Conservation (phyloP, 2,888 invertebrate genomes). For the Hydrotaea diabolus region DNA sequence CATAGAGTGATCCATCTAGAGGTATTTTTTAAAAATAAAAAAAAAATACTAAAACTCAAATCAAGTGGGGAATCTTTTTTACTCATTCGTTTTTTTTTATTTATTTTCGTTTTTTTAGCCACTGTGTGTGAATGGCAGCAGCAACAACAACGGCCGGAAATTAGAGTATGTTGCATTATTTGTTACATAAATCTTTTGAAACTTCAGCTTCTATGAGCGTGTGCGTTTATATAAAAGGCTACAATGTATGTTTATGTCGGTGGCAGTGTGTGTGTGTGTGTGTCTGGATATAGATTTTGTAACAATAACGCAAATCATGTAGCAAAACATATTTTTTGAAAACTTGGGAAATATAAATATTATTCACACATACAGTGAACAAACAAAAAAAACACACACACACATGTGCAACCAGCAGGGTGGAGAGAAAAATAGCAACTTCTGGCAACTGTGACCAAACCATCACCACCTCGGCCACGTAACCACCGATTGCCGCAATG, state of each 20-base stretch:
- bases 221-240: too few relatives aligned
- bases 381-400: not conserved
- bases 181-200: slow-evolving; percentile 51
- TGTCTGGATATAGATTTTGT: not conserved
- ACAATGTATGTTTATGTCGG: too few relatives aligned
- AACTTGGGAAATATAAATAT: slow-evolving; percentile 55
- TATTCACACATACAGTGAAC: slow-evolving; percentile 52
- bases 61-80: too few relatives aligned
- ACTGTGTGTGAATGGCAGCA: not conserved
- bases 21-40: too few relatives aligned
- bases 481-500: not conserved
- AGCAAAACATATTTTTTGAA: slow-evolving; percentile 53
- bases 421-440: not conserved
- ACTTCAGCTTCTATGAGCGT: slow-evolving; percentile 12
- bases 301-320: slow-evolving; percentile 61
- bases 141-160: not conserved
- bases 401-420: not conserved
- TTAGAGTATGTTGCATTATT: slow-evolving; percentile 28
- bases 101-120: not conserved
- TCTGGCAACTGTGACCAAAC: slow-evolving; percentile 10
- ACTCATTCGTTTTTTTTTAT: not conserved
- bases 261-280: not conserved
- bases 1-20: too few relatives aligned
- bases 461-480: too few relatives aligned
- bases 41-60: too few relatives aligned